These are phyloP conservation scores for Cerastoderma edule DNA, from an alignment of 2,888 invertebrate species.

Conservation along the genomic window DNA sequence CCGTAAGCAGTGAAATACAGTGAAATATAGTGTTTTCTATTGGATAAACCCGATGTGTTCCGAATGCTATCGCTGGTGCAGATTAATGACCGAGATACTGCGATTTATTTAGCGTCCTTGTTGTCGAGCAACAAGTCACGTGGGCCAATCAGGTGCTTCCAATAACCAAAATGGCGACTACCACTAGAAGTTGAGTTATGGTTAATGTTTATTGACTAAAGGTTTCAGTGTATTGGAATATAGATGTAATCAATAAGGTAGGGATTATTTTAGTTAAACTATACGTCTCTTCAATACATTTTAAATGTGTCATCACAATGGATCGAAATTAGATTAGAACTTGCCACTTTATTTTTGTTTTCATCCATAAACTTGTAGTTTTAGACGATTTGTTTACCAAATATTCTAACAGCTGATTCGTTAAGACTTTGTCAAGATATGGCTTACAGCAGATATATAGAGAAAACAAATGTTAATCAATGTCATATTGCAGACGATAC, in stretches of 20 bases:
- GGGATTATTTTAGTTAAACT: background rate
- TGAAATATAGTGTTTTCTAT: no score
- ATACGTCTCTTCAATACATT: background rate
- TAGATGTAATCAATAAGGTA: no score
- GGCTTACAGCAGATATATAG: no score
- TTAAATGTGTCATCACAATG: background rate
- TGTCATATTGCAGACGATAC: no score
- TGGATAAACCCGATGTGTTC: no score
- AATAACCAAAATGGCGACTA: conserved; percentile 55
- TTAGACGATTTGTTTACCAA: no score
- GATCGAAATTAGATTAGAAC: background rate
- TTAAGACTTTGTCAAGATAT: no score
- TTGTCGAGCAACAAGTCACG: conserved; percentile 67
- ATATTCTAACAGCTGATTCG: no score
- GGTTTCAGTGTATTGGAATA: conserved; percentile 8
- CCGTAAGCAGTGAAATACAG: no score
- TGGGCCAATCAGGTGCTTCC: conserved; percentile 57
- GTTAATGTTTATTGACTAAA: conserved; percentile 15
- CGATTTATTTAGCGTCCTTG: conserved; percentile 43
- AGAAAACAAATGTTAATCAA: no score
- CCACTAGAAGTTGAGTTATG: conserved; percentile 42
- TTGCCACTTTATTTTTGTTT: conserved; percentile 2
- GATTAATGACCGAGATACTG: conserved; percentile 18
- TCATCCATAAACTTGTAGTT: background rate
- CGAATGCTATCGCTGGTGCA: no score